Base-by-base conservation (phyloP, 1,140 invertebrate genomes). In the Diorhabda sublineata region DNA sequence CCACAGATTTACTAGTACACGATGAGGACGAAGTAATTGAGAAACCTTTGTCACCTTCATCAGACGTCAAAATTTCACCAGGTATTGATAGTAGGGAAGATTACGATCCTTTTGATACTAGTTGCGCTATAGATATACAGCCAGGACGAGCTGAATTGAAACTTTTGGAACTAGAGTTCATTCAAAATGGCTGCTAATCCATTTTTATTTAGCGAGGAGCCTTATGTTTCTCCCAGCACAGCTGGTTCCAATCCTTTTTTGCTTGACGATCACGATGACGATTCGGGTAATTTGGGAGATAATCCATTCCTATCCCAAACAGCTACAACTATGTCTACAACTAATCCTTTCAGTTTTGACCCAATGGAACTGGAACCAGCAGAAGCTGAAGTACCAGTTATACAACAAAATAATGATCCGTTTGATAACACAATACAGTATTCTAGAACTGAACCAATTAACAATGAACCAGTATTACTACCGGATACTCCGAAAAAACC, bases 241-340 rank as follows among this genome's bases (percentile, higher is more conserved):
- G 81, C 79, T 45, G 86, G 88, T 2, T 93, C 93, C 83, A 91
- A 91, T 45, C 93, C 93, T 77, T 86, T 92, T 57, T 86, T 89
- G 73, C 85, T 87, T 6, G 82, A 83, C 58, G 78, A 77, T 26
- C 74, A 69, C 45, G 47, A 77, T 5, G 70, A 69, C 77, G 77
- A 84, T 61, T 70, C 77, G n/a, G 75, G 78, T 9, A 69, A 75
- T 3, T 6, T n/a, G n/a, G 80, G 76, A 66, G 88, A 89, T 68
- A 90, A 91, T 83, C 89, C 88, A 26, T 84, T 84, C 66, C 70
- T 83, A 42, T 77, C 79, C 8, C 74, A 78, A 73, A 67, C 77
- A 0, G 80, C 82, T 5, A 56, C 78, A 3, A 61, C 70, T 41
- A 73, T 72, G 3, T 62, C 77, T 47, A 52, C 47, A 3, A 85